Conservation (phyloP, 2,888 invertebrate genomes). For the Nemoura dubitans region DNA sequence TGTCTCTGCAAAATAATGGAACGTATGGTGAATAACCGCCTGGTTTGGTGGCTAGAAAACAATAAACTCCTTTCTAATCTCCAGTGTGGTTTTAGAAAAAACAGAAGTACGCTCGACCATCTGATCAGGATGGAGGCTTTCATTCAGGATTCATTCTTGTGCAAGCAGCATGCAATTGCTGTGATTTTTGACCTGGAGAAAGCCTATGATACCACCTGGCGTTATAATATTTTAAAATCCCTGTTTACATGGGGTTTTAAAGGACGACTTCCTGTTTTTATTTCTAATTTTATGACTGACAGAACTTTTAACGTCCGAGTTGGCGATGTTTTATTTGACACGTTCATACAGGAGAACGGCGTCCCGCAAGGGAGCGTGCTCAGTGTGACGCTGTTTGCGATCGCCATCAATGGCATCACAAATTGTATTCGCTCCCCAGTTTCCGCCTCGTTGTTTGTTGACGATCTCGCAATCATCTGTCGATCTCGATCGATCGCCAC, state of each 20-base stretch:
- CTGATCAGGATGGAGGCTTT: slow-evolving; percentile 49
- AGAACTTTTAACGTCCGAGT: slow-evolving; percentile 32
- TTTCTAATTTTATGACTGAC: slow-evolving; percentile 41
- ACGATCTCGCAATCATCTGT: slow-evolving; percentile 41
- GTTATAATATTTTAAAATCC: slow-evolving; percentile 46
- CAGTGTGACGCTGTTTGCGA: slow-evolving; percentile 39
- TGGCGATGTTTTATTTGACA: slow-evolving; percentile 29
- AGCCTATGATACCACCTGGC: slow-evolving; percentile 51
- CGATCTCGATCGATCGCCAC: not conserved
- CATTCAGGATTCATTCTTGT: slow-evolving; percentile 50
- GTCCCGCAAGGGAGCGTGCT: slow-evolving; percentile 46
- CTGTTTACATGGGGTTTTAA: slow-evolving; percentile 47
- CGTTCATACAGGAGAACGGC: slow-evolving; percentile 27
- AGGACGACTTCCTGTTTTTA: slow-evolving; percentile 48
- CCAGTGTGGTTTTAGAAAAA: slow-evolving; percentile 45
- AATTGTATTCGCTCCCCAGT: slow-evolving; percentile 18
- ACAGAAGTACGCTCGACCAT: slow-evolving; percentile 35
- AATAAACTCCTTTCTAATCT: slow-evolving; percentile 46
- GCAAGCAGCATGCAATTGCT: slow-evolving; percentile 50
- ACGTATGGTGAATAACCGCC: slow-evolving; percentile 52
- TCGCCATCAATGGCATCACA: slow-evolving; percentile 40
- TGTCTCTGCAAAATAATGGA: slow-evolving; percentile 54
- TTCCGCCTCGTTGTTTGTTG: slow-evolving; percentile 30
- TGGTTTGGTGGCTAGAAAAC: slow-evolving; percentile 51
- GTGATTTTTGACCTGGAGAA: slow-evolving; percentile 50